Conservation (phyloP, 2,113 vertebrate species). For the Gymnorhina tibicen region DNA sequence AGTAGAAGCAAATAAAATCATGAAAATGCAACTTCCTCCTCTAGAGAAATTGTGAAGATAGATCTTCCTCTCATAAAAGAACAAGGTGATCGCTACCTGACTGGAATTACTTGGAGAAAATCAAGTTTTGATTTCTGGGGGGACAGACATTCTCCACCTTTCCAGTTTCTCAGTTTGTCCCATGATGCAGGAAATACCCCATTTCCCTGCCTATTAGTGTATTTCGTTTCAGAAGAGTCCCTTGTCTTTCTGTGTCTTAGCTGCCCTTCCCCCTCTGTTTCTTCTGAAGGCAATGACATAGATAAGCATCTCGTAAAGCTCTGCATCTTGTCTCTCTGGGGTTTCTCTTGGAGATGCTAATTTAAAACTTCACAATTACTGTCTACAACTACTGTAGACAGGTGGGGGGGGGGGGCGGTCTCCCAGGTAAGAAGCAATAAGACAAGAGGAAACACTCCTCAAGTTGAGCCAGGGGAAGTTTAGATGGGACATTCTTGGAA, state of each 20-base stretch:
- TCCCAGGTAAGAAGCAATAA: background rate
- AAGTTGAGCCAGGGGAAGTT: background rate
- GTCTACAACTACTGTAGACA: too few species aligned
- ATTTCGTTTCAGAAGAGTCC: background rate
- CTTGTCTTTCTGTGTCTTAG: background rate
- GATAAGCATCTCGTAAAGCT: slow-evolving; percentile 23
- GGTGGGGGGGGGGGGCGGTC: rapidly evolving
- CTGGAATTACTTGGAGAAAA: background rate
- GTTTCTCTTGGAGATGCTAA: slow-evolving; percentile 30
- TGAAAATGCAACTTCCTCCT: background rate
- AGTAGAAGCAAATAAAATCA: background rate
- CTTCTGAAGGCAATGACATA: background rate
- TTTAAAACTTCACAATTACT: background rate
- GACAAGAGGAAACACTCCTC: background rate
- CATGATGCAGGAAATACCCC: background rate
- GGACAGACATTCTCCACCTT: background rate
- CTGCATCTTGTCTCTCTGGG: background rate
- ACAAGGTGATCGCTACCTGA: background rate
- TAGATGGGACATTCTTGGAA: background rate
- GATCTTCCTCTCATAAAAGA: background rate
- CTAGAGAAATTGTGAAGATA: background rate
- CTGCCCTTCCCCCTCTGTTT: background rate
- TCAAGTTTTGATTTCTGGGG: background rate
- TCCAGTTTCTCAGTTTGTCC: background rate
- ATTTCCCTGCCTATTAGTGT: background rate